Conservation (phyloP, 2,888 invertebrate species). For the Oligia fasciuncula region DNA sequence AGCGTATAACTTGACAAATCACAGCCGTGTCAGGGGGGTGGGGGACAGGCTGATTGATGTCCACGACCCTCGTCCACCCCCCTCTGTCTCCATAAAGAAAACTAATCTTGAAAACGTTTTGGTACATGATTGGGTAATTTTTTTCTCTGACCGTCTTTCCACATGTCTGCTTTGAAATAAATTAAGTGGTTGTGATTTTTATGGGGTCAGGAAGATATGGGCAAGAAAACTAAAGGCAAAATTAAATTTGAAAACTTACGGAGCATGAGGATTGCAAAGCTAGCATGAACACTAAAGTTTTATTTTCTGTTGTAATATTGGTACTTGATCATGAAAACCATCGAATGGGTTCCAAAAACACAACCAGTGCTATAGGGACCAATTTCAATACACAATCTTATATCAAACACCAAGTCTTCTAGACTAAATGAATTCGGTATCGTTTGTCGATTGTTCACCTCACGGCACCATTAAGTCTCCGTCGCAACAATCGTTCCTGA, state of each 20-base stretch:
- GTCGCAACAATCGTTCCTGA: slow-evolving; percentile 51
- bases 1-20: slow-evolving; percentile 78
- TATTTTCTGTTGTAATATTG: not conserved
- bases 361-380: not conserved
- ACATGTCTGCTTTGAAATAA: slow-evolving; percentile 56
- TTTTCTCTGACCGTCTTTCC: slow-evolving; percentile 62
- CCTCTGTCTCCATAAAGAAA: slow-evolving; percentile 68
- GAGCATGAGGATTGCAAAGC: not conserved
- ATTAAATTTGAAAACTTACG: not conserved
- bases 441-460: slow-evolving; percentile 54
- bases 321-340: not conserved
- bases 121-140: slow-evolving; percentile 68
- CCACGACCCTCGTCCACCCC: slow-evolving; percentile 73
- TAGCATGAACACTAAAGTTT: not conserved
- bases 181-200: slow-evolving; percentile 56
- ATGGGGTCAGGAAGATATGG: slow-evolving; percentile 35
- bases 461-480: slow-evolving; percentile 49
- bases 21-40: slow-evolving; percentile 69
- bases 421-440: slow-evolving; percentile 15
- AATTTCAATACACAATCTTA: slow-evolving; percentile 6
- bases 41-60: slow-evolving; percentile 75
- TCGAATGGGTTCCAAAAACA: not conserved
- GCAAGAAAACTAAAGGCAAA: not conserved
- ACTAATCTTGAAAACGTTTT: slow-evolving; percentile 69
- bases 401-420: slow-evolving; percentile 27